Evolutionary conservation across 2,113 vertebrate species (phyloP), one percentile per base, ranked within the genome.

Genomic region (Strix uralensis): DNA sequence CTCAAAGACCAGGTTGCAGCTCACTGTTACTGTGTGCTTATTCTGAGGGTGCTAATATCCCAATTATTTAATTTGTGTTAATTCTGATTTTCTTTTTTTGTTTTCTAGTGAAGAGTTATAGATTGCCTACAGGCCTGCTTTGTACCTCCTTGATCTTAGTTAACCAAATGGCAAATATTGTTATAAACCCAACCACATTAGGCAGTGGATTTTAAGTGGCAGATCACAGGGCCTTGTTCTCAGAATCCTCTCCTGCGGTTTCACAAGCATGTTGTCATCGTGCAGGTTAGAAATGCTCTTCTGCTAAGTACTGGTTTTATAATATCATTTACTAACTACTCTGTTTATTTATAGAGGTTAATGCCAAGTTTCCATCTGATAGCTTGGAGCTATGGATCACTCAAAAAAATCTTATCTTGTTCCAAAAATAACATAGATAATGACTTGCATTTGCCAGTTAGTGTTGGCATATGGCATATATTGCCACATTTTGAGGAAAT

Each of bases 391-490:
- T 92, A 85, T 0, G 4, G 78, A 86, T 94, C 44, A 44, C 42
- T 87, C 40, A 87, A 87, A 94, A 90, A 74, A 91, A 40, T 52
- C 69, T 86, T 92, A 91, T 82, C 91, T 92, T 73, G 62, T 90
- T 95, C 86, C 92, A 91, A 80, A 97, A 95, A 85, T 79, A 96
- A 91, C 70, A 85, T 2, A 96, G 69, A 49, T 78, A 94, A 84
- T 57, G 77, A 65, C 62, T 91, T 75, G 44, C 30, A 69, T 87
- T 89, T 92, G 44, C n/a, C 81, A n/a, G 13, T 51, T 69, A 69
- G 22, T 54, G 40, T 63, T 91, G 86, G 70, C 75, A 55, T 57
- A 63, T 67, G 88, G 58, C 82, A 81, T 36, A 54, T 66, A 84
- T 59, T 77, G 54, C 77, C 66, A 72, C 18, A 81, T 80, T 93